Evolutionary conservation across 2,797 vertebrate genomes (phyloP).

Genomic region (Rhadinocentrus ornatus): DNA sequence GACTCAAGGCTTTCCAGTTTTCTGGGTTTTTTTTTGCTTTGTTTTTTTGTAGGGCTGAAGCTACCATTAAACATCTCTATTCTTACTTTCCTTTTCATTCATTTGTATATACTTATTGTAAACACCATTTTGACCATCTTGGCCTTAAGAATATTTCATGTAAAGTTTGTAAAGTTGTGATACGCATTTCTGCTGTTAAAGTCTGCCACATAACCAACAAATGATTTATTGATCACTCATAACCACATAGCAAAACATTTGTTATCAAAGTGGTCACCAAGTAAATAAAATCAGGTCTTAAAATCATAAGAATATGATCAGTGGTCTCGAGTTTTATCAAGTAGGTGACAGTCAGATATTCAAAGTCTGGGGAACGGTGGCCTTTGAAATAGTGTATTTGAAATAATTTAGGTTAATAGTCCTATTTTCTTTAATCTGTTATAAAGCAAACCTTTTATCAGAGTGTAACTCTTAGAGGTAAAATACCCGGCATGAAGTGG

Average conservation of each 20-base stretch:
- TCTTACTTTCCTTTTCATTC: conserved; percentile 13
- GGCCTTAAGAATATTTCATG: neutral
- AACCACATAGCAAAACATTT: neutral
- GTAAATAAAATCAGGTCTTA: neutral
- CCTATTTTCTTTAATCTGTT: no score
- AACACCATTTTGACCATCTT: neutral
- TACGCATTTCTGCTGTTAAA: neutral
- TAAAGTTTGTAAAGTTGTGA: neutral
- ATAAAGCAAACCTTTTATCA: no score
- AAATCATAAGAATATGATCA: neutral
- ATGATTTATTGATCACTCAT: neutral
- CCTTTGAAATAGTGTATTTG: no score
- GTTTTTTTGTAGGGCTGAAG: neutral
- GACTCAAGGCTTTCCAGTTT: conserved; percentile 9
- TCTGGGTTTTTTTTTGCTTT: neutral
- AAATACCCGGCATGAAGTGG: no score
- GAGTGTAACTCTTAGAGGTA: no score
- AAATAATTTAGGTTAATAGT: no score
- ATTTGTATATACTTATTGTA: neutral
- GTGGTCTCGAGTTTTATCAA: no score
- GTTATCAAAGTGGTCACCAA: neutral
- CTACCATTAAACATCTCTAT: conserved; percentile 8
- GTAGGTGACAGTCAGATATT: no score
- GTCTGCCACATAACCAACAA: neutral
- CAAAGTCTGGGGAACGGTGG: no score